Evolutionary conservation across 2,888 invertebrate genomes (phyloP).

Genomic region (Dynastes maya): DNA sequence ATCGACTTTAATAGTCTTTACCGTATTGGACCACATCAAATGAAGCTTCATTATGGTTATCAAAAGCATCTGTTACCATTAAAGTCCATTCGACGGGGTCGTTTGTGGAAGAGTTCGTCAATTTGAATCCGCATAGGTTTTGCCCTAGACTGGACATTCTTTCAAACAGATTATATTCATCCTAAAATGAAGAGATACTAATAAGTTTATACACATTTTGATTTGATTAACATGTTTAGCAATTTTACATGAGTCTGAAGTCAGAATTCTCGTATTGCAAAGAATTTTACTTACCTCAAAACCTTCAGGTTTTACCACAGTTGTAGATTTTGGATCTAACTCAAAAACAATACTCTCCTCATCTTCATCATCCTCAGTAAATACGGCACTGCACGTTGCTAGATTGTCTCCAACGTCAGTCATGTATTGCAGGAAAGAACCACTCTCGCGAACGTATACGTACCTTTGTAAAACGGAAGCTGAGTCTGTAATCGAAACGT

Average conservation of each 20-base stretch:
- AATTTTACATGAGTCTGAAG: neutral
- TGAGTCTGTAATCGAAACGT: neutral
- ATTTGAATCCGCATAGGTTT: constrained; percentile 22
- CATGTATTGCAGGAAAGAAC: constrained; percentile 26
- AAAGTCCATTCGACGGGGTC: neutral
- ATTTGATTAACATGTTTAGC: no score
- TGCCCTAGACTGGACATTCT: constrained; percentile 15
- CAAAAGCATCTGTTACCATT: neutral
- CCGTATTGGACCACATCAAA: neutral
- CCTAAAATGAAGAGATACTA: neutral
- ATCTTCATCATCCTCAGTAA: neutral
- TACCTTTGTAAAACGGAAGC: neutral
- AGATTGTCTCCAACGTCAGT: neutral
- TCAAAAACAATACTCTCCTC: neutral
- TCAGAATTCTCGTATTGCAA: neutral
- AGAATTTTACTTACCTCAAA: constrained; percentile 19
- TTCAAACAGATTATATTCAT: neutral
- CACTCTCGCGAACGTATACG: neutral
- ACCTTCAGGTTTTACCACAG: constrained; percentile 1
- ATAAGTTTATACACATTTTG: neutral
- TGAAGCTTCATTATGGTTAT: neutral
- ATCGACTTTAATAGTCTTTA: neutral
- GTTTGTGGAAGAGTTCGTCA: neutral
- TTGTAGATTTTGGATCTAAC: neutral
- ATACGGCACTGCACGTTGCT: neutral